Evolutionary conservation across 1,140 invertebrate species (phyloP).

Genomic region (Saxidomus purpurata): DNA sequence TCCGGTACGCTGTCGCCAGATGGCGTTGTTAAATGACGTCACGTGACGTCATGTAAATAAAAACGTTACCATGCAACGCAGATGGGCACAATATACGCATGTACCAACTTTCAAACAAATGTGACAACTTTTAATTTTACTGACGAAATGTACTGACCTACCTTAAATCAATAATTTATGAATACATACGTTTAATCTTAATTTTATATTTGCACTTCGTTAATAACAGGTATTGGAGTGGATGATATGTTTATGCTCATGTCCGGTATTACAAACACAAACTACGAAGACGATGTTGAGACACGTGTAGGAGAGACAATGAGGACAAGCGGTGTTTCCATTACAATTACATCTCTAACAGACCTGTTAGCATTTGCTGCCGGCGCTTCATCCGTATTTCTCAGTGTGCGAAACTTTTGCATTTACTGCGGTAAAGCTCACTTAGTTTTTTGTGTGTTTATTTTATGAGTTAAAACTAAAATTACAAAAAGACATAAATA

Average conservation of each 20-base stretch:
- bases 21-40: too few relatives aligned
- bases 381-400: conserved; percentile 97
- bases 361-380: conserved; percentile 98
- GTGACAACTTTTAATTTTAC: too few relatives aligned
- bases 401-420: conserved; percentile 98
- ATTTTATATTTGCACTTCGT: neutral
- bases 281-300: conserved; percentile 92
- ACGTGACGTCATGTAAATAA: too few relatives aligned
- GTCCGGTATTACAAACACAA: conserved; percentile 91
- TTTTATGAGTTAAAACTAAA: neutral
- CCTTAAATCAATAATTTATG: too few relatives aligned
- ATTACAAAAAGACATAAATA: neutral
- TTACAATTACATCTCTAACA: conserved; percentile 98
- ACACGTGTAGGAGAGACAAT: conserved; percentile 95
- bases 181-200: too few relatives aligned
- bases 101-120: too few relatives aligned
- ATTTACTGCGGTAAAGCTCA: conserved; percentile 93
- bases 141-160: too few relatives aligned
- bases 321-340: conserved; percentile 97
- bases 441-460: neutral
- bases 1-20: too few relatives aligned
- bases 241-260: conserved; percentile 98
- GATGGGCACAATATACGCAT: too few relatives aligned
- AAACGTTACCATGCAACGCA: too few relatives aligned
- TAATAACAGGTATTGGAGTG: conserved; percentile 95